A percentile compares a stretch with the other conserved stretches of the same genome.
These are phyloP conservation scores for Zaprionus lineosus DNA, from an alignment of 2,888 invertebrate genomes.

Conservation along the genomic window DNA sequence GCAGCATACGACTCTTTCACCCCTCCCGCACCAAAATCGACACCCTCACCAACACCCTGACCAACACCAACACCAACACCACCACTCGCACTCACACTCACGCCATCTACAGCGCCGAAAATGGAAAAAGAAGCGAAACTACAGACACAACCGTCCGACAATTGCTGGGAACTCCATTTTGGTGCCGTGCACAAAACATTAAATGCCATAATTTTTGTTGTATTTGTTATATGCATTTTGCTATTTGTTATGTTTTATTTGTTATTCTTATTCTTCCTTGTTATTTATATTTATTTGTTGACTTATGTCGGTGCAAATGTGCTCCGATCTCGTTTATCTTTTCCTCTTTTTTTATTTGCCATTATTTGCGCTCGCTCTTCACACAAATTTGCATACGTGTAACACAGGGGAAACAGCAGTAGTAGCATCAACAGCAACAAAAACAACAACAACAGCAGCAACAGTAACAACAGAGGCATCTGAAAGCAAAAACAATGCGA, in stretches of 20 bases:
- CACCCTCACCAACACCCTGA: no score
- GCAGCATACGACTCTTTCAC: no score
- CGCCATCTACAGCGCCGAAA: no score
- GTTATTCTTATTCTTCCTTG: constrained; percentile 4
- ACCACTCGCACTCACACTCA: no score
- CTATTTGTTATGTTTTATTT: no score
- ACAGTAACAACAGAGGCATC: not conserved
- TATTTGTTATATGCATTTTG: no score
- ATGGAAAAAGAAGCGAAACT: no score
- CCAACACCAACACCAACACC: no score
- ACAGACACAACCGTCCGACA: not conserved
- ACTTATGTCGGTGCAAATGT: constrained; percentile 39
- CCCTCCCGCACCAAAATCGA: no score
- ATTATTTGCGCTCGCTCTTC: not conserved
- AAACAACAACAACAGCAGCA: constrained; percentile 13
- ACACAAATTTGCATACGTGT: not conserved
- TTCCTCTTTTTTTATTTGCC: constrained; percentile 8
- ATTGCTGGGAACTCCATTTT: not conserved
- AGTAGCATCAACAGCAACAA: constrained; percentile 17
- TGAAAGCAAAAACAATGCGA: not conserved
- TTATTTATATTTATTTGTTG: constrained; percentile 22
- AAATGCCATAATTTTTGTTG: constrained; percentile 19
- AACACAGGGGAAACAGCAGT: constrained; percentile 6
- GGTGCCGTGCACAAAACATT: constrained; percentile 26
- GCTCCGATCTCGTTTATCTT: constrained; percentile 28